Base-by-base conservation (phyloP, 2,888 invertebrate genomes). In the Dicyrtoma fusca region DNA sequence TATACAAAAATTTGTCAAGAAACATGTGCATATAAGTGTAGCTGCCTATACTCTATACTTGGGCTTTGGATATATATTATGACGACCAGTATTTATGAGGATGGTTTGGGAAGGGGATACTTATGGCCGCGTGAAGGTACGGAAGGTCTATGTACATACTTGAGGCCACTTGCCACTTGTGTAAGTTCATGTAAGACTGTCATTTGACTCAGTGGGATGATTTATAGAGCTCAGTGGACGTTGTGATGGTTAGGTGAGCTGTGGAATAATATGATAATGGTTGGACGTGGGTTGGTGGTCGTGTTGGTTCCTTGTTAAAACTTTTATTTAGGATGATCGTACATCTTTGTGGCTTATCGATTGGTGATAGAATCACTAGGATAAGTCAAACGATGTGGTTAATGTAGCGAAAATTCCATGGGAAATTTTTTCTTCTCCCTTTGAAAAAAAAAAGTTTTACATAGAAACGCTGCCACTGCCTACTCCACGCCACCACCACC, bases 381-480 rank as follows among this genome's bases (percentile, higher is more conserved):
- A 71, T 62, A 75, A 71, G 64, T 75, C 75, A 69, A 70, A 64
- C 62, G 62, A 62, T 71, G 73, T 61, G 73, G 68, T 69, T 75
- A 75, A 75, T 75, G 73, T 75, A 72, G 73, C 75, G 71, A 75
- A 71, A 72, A 75, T 72, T 47, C 68, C 63, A 44, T 55, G 71
- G 42, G 65, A 61, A 73, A 26, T 61, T 70, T 74, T 74, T 74
- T 63, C 47, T 44, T 70, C 5, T 34, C 34, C 19, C 44, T 42
- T 21, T 26, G 44, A 5, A 55, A 1, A 55, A 55, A 55, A 55
- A 8, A 55, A 23, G 21, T 55, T 21, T 4, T 55, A 5, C 19
- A 23, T 55, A 55, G 19, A 23, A 19, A 55, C 1, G 34, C 4
- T 21, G 17, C 1, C 55, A 55, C 23, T 23, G n/a, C n/a, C n/a